Conservation (phyloP, 2,888 invertebrate species). For the Ochlodes sylvanus region DNA sequence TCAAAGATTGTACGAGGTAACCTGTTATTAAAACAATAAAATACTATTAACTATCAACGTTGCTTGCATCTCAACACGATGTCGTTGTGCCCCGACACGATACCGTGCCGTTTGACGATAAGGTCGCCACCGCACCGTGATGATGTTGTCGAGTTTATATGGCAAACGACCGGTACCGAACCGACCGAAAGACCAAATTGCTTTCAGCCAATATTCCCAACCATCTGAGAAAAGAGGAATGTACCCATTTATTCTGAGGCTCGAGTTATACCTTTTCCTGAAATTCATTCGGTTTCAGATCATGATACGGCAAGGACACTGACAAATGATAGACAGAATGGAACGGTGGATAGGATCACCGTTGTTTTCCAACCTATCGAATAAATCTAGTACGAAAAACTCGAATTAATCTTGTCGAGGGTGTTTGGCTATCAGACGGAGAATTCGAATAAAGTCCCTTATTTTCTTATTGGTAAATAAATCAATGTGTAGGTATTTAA, state of each 20-base stretch:
- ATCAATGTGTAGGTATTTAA: neutral
- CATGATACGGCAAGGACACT: constrained; percentile 67
- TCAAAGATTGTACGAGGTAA: too few relatives aligned
- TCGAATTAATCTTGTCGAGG: constrained; percentile 70
- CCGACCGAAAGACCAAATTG: neutral
- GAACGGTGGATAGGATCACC: constrained; percentile 60
- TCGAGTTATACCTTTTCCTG: constrained; percentile 45
- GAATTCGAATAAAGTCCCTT: constrained; percentile 41
- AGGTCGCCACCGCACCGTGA: too few relatives aligned
- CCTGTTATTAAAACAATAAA: too few relatives aligned
- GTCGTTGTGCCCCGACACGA: too few relatives aligned
- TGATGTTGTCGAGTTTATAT: too few relatives aligned
- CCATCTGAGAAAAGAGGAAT: constrained; percentile 3
- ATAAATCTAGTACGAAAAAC: constrained; percentile 75
- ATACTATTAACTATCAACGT: too few relatives aligned
- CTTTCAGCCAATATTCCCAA: neutral
- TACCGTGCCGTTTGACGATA: too few relatives aligned
- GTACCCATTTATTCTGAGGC: neutral
- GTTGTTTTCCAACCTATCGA: constrained; percentile 61
- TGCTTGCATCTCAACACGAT: too few relatives aligned
- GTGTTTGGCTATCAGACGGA: constrained; percentile 55
- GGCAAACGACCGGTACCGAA: neutral
- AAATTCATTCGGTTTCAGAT: constrained; percentile 63
- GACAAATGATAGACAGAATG: constrained; percentile 71
- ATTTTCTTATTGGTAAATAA: constrained; percentile 1